Conservation (phyloP, 2,113 vertebrate genomes). For the Lophochroa leadbeateri region DNA sequence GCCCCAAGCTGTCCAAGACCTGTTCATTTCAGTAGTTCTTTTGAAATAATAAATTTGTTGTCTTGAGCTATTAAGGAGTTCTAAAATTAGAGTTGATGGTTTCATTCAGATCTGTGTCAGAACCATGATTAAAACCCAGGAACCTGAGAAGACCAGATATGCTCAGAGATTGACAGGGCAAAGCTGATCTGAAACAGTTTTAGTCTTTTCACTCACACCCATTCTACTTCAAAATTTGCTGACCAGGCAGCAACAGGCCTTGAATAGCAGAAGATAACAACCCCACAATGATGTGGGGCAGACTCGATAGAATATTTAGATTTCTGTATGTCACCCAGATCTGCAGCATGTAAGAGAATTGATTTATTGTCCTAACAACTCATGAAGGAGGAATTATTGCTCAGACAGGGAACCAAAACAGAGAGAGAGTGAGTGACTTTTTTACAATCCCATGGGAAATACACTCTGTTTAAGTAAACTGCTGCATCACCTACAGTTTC, state of each 20-base stretch:
- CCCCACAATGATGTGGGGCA: not conserved
- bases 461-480: not conserved
- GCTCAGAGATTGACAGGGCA: not conserved
- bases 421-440: not conserved
- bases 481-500: not conserved
- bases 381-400: not conserved
- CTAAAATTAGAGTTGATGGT: not conserved
- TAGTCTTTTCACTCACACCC: not conserved
- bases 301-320: not conserved
- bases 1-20: not conserved
- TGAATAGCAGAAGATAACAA: not conserved
- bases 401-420: not conserved
- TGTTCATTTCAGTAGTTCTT: not conserved
- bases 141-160: too few species aligned
- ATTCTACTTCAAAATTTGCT: not conserved
- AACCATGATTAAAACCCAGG: not conserved
- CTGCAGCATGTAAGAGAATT: not conserved
- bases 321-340: not conserved
- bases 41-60: not conserved
- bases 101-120: not conserved
- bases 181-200: not conserved
- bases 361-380: not conserved
- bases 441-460: not conserved
- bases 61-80: not conserved
- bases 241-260: not conserved